Evolutionary conservation across 2,113 vertebrate genomes (phyloP), one percentile per base, ranked within the genome.

Genomic region (Tenebrosternarchus preto): DNA sequence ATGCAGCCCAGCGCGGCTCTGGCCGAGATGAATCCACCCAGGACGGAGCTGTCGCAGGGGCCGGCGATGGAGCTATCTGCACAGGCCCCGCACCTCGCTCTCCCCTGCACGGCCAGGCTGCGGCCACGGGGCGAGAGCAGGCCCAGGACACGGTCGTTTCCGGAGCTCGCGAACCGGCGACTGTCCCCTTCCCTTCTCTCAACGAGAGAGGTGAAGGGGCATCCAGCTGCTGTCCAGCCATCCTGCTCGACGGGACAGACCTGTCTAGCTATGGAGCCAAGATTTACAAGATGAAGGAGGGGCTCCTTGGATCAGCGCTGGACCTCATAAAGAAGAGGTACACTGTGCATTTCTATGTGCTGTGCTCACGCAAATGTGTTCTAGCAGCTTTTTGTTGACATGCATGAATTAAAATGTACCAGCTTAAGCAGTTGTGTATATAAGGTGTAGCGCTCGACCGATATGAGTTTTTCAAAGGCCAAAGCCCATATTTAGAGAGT

Each of bases 311-410:
- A 70, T 95, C 95, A 0, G 94, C 94, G 5, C 87, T 96, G 88
- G 95, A 95, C 86, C 95, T 97, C 83, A 95, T 98, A 90, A 96
- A 96, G 88, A 96, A 97, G 89, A 96, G 95, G 95, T 97, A 83
- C 90, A 91, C 86, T 3, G 25, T 8, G 17, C 61, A 20, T 63
- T 27, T 63, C 31, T 4, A 4, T 63, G 1, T 66, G 63, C 29
- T 66, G 33, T 3, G 16, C 36, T 4, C 17, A 66, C 4, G 15
- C 3, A n/a, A 20, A 29, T 24, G 12, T 66, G 5, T 59, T 59
- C 4, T n/a, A 59, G 56, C 63, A 33, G 5, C 25, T 36, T 9
- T 64, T 5, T n/a, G n/a, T 63, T 15, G 9, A 27, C 27, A 5
- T 19, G 27, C 22, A 61, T 36, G 33, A 3, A n/a, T 43, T 17